Conservation (phyloP, 2,797 vertebrate genomes). For the Rhadinocentrus ornatus region DNA sequence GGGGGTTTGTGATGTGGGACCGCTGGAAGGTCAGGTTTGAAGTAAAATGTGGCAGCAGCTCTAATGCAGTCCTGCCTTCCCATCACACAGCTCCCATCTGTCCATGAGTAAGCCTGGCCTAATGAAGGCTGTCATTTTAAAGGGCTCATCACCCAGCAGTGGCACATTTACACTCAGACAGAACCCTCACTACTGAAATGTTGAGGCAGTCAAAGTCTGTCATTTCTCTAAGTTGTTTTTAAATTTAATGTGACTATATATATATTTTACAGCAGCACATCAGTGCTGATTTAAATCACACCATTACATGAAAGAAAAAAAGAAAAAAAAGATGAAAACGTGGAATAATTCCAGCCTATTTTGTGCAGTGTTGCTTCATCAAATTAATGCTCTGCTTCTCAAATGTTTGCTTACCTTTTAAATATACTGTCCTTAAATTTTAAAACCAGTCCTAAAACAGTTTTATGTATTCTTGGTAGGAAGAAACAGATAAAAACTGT, state of each 20-base stretch:
- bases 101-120: conserved; percentile 51
- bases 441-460: not conserved
- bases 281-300: not conserved
- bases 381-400: not conserved
- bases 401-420: not conserved
- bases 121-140: conserved; percentile 70
- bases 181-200: conserved; percentile 19
- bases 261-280: not conserved
- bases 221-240: conserved; percentile 7
- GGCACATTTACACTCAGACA: conserved; percentile 39
- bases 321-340: not conserved
- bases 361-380: not conserved
- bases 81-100: conserved; percentile 70
- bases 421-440: not conserved
- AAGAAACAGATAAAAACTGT: not conserved
- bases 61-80: conserved; percentile 70
- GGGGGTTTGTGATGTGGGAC: conserved; percentile 66
- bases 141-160: conserved; percentile 55
- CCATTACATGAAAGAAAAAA: not conserved
- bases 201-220: conserved; percentile 15
- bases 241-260: conserved; percentile 8
- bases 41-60: conserved; percentile 70
- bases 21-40: conserved; percentile 80
- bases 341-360: not conserved
- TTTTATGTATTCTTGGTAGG: not conserved